Evolutionary conservation across 2,888 invertebrate species (phyloP).

Genomic region (Caenorhabditis wallacei): DNA sequence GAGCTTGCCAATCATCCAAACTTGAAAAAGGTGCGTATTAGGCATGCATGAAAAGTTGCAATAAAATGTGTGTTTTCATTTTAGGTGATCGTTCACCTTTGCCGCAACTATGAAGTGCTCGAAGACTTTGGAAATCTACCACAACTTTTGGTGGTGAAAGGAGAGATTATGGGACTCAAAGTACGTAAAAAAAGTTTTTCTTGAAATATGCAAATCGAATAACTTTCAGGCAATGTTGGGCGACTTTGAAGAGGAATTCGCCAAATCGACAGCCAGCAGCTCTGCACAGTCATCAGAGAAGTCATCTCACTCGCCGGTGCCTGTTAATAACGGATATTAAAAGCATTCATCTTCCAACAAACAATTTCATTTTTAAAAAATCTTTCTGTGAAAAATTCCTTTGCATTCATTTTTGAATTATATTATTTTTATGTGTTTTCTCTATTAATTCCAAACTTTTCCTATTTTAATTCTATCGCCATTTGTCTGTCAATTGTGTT

Average conservation of each 20-base stretch:
- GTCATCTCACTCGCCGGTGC: slow-evolving; percentile 60
- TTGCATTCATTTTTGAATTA: slow-evolving; percentile 10
- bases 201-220: neutral
- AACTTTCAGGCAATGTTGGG: slow-evolving; percentile 79
- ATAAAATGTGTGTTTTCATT: slow-evolving; percentile 10
- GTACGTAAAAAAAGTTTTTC: slow-evolving; percentile 59
- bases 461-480: neutral
- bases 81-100: slow-evolving; percentile 78
- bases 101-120: slow-evolving; percentile 83
- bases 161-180: slow-evolving; percentile 82
- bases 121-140: slow-evolving; percentile 82
- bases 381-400: slow-evolving; percentile 56
- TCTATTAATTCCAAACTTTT: neutral
- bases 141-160: slow-evolving; percentile 83
- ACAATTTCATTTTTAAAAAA: slow-evolving; percentile 3
- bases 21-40: slow-evolving; percentile 77
- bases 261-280: slow-evolving; percentile 44
- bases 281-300: slow-evolving; percentile 50
- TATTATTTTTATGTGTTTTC: slow-evolving; percentile 1
- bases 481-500: slow-evolving; percentile 46
- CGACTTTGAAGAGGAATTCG: slow-evolving; percentile 74
- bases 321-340: slow-evolving; percentile 61
- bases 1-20: slow-evolving; percentile 79
- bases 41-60: slow-evolving; percentile 10
- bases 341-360: neutral